A percentile compares a stretch with the other conserved stretches of the same genome.
Evolutionary conservation across 2,888 invertebrate species (phyloP).

Genomic region (Lithophane leautieri): DNA sequence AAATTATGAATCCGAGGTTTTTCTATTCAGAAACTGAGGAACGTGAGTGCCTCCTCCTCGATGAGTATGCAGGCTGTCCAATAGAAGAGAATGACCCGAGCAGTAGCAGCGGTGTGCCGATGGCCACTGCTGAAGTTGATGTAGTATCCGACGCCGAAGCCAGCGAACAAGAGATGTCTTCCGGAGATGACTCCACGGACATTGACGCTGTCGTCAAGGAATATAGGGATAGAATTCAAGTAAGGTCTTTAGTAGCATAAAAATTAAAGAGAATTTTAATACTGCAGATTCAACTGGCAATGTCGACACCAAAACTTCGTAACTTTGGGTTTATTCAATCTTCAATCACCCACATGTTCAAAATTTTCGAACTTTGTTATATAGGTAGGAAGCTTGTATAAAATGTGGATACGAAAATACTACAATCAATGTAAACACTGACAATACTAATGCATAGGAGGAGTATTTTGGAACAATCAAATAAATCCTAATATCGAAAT

Average conservation of each 20-base stretch:
- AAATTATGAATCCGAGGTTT: background rate
- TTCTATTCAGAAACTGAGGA: constrained; percentile 86
- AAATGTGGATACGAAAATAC: too few relatives aligned
- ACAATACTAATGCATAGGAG: too few relatives aligned
- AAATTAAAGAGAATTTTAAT: background rate
- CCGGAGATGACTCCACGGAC: constrained; percentile 93
- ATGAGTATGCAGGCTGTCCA: constrained; percentile 88
- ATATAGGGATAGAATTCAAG: constrained; percentile 93
- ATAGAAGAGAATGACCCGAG: constrained; percentile 83
- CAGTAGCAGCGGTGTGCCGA: constrained; percentile 75
- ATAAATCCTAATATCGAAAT: too few relatives aligned
- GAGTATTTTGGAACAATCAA: too few relatives aligned
- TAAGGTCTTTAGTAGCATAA: constrained; percentile 67
- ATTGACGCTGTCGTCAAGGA: constrained; percentile 95
- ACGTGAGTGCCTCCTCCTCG: constrained; percentile 90
- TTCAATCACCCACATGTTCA: too few relatives aligned
- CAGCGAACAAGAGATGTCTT: constrained; percentile 90
- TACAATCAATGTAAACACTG: too few relatives aligned
- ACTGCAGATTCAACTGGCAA: too few relatives aligned
- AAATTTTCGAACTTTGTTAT: too few relatives aligned
- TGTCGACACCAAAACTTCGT: background rate
- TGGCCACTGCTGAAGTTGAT: constrained; percentile 80
- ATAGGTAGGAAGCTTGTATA: too few relatives aligned
- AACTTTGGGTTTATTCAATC: too few relatives aligned
- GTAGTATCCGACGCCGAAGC: constrained; percentile 85